Conservation (phyloP, 1,140 invertebrate genomes). For the Orussus abietinus region DNA sequence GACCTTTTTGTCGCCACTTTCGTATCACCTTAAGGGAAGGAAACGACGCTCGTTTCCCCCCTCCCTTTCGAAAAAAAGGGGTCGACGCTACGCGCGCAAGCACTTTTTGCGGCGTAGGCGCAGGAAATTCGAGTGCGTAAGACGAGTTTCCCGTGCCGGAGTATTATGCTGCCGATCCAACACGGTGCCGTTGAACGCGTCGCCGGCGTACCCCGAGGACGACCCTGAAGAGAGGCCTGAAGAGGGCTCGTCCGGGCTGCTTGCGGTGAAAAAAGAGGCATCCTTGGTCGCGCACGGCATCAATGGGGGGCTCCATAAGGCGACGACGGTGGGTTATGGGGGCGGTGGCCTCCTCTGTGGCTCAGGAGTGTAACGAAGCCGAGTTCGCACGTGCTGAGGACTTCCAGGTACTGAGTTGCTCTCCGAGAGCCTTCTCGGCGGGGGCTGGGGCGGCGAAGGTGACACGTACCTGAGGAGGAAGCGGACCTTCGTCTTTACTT, state of each 20-base stretch:
- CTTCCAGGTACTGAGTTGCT: slow-evolving; percentile 66
- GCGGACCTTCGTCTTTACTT: too few relatives aligned
- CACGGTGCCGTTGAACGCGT: background rate
- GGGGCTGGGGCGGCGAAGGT: slow-evolving; percentile 65
- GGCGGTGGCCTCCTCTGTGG: slow-evolving; percentile 64
- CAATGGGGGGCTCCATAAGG: slow-evolving; percentile 29
- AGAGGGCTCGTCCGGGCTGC: too few relatives aligned
- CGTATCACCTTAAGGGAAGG: too few relatives aligned
- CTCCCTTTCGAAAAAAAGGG: too few relatives aligned
- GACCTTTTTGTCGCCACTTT: too few relatives aligned
- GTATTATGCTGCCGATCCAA: background rate
- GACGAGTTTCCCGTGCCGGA: too few relatives aligned
- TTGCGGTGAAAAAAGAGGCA: background rate
- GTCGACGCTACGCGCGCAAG: background rate
- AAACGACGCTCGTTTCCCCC: too few relatives aligned
- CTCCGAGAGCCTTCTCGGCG: slow-evolving; percentile 59
- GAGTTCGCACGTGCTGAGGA: slow-evolving; percentile 62
- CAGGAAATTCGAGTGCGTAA: background rate
- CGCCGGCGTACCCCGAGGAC: too few relatives aligned
- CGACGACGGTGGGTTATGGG: slow-evolving; percentile 45
- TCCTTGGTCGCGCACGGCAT: slow-evolving; percentile 40
- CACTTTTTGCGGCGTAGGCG: background rate
- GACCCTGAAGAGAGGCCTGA: too few relatives aligned
- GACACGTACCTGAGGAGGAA: slow-evolving; percentile 58
- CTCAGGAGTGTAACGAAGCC: slow-evolving; percentile 70